Percentiles rank a stretch among this genome's conserved stretches.
Evolutionary conservation across 1,140 invertebrate genomes (phyloP).

Genomic region (Penaeus chinensis): DNA sequence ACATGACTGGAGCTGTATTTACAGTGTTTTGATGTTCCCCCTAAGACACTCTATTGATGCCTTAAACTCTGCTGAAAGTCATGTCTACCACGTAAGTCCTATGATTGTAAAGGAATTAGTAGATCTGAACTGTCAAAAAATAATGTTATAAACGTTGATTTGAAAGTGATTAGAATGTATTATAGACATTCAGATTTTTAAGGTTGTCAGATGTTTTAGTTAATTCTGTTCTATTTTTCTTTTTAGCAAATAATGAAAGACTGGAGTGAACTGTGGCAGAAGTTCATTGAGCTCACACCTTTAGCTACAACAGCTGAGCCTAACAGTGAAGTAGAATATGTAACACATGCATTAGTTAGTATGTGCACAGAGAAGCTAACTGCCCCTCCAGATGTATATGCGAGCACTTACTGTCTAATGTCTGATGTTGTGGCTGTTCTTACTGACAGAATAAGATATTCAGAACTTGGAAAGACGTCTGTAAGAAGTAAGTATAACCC

Average conservation of each 20-base stretch:
- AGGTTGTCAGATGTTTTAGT: background rate
- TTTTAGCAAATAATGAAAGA: conserved; percentile 42
- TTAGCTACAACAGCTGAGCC: conserved; percentile 48
- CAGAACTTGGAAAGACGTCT: conserved; percentile 42
- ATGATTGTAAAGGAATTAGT: background rate
- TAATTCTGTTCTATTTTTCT: background rate
- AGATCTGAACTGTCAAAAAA: background rate
- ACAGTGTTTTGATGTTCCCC: conserved; percentile 59
- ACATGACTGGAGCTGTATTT: conserved; percentile 62
- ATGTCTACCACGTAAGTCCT: conserved; percentile 29
- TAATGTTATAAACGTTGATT: too few relatives aligned
- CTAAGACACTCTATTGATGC: conserved; percentile 46
- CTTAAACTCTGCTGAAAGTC: conserved; percentile 8
- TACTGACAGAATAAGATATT: conserved; percentile 32
- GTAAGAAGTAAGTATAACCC: conserved; percentile 30
- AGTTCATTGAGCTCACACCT: conserved; percentile 39
- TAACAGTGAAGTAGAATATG: conserved; percentile 53
- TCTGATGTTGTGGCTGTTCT: conserved; percentile 34
- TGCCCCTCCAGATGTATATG: conserved; percentile 38
- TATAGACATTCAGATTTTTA: background rate
- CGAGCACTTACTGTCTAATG: conserved; percentile 4
- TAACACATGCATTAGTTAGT: conserved; percentile 29
- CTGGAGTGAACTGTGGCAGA: conserved; percentile 49
- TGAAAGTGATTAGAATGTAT: background rate
- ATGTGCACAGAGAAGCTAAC: conserved; percentile 13